Evolutionary conservation across 2,113 vertebrate species (phyloP).

Genomic region (Indicator maculatus): DNA sequence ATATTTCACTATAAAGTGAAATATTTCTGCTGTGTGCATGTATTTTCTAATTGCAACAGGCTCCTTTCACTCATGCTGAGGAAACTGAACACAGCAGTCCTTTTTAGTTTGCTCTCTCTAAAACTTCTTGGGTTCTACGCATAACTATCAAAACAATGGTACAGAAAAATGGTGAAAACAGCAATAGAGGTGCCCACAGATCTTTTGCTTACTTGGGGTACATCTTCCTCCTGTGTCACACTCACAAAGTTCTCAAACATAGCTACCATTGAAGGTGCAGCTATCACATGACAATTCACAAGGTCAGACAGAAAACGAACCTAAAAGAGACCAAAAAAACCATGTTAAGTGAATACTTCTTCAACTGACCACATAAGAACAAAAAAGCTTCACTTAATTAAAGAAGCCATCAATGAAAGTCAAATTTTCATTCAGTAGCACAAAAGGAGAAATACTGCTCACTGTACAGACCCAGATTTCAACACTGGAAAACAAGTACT

Average conservation of each 20-base stretch:
- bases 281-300: conserved; percentile 98
- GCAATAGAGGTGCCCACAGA: background rate
- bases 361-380: background rate
- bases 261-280: conserved; percentile 96
- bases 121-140: background rate
- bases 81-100: background rate
- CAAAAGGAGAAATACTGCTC: background rate
- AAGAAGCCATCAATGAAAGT: background rate
- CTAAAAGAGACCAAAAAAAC: conserved; percentile 62
- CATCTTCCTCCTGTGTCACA: conserved; percentile 95
- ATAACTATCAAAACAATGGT: background rate
- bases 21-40: accelerated
- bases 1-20: background rate
- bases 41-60: background rate
- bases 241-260: conserved; percentile 98
- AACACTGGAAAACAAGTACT: background rate
- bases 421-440: background rate
- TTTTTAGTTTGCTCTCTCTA: background rate
- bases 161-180: background rate
- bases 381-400: background rate
- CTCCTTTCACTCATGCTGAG: background rate
- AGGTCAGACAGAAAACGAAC: conserved; percentile 95
- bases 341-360: background rate
- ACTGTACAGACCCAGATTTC: background rate
- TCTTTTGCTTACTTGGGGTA: conserved; percentile 87